A percentile compares a stretch with the other conserved stretches of the same genome.
These are phyloP conservation scores for Lepidocyrtoides sp. DNA, from an alignment of 2,888 invertebrate genomes.

Conservation along the genomic window DNA sequence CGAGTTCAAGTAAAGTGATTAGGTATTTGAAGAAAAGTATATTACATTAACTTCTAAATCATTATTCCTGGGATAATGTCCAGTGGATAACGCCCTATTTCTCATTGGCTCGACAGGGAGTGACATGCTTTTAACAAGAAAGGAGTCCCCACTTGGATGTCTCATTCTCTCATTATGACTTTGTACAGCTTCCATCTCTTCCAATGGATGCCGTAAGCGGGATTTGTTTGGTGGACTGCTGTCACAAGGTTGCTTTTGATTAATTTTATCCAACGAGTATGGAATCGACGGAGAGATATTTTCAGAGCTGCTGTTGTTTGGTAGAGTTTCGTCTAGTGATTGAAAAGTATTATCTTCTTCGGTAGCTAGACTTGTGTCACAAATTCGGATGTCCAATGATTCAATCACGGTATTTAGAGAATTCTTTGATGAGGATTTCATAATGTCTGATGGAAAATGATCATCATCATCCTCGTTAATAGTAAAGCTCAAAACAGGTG, in stretches of 20 bases:
- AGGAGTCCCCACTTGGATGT: constrained; percentile 81
- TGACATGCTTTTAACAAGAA: constrained; percentile 79
- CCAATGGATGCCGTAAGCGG: constrained; percentile 73
- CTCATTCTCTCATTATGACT: constrained; percentile 63
- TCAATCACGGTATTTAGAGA: constrained; percentile 57
- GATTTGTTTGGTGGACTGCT: constrained; percentile 16
- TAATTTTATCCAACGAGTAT: neutral
- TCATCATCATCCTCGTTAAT: constrained; percentile 20
- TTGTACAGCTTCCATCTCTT: constrained; percentile 62
- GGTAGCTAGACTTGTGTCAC: neutral
- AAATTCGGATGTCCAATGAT: constrained; percentile 1
- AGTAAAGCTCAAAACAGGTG: neutral
- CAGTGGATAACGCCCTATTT: constrained; percentile 87
- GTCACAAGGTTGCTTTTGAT: neutral
- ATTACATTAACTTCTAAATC: constrained; percentile 71
- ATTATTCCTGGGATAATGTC: constrained; percentile 86
- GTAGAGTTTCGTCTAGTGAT: neutral
- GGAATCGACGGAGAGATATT: neutral
- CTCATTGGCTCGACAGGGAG: constrained; percentile 86
- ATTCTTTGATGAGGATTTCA: neutral
- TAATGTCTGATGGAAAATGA: neutral
- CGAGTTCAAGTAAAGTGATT: no score
- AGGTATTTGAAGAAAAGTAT: neutral
- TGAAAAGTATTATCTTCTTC: neutral
- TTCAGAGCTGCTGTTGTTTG: neutral